phyloP scores from a whole-genome alignment of 2,888 invertebrate species.

The Bursaphelenchus okinawaensis region DNA sequence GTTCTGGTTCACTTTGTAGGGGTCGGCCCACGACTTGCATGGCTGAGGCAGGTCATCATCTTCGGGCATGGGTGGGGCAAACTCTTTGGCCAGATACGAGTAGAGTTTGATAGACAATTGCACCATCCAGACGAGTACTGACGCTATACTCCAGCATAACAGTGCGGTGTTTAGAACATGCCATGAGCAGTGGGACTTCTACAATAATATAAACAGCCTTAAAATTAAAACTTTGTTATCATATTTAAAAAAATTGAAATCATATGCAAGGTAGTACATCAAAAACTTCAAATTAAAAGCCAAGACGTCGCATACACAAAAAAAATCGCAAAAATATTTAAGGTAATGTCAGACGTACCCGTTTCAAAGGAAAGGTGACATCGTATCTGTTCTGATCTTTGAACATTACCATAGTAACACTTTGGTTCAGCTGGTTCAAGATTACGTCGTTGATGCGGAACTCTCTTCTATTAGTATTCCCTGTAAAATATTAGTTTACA shows the following conservation, averaged over 20 bases:
- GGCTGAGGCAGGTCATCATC: neutral
- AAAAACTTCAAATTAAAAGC: too few relatives aligned
- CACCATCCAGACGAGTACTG: constrained; percentile 20
- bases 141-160: constrained; percentile 16
- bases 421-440: neutral
- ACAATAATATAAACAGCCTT: neutral
- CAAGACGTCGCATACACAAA: too few relatives aligned
- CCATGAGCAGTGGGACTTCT: constrained; percentile 8
- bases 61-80: neutral
- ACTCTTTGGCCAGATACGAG: constrained; percentile 6
- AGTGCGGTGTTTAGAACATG: constrained; percentile 14
- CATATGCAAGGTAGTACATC: too few relatives aligned
- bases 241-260: too few relatives aligned
- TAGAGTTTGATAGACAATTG: constrained; percentile 17
- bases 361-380: neutral
- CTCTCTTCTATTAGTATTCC: too few relatives aligned
- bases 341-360: too few relatives aligned
- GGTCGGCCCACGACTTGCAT: constrained; percentile 1
- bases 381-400: neutral
- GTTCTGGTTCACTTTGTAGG: neutral
- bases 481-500: too few relatives aligned
- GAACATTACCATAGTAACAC: neutral
- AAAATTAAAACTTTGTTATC: neutral
- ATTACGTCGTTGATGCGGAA: neutral
- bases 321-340: too few relatives aligned